A percentile compares a stretch with the other conserved stretches of the same genome.
These are phyloP conservation scores for Scomber colias DNA, from an alignment of 2,113 vertebrate species.

Conservation along the genomic window DNA sequence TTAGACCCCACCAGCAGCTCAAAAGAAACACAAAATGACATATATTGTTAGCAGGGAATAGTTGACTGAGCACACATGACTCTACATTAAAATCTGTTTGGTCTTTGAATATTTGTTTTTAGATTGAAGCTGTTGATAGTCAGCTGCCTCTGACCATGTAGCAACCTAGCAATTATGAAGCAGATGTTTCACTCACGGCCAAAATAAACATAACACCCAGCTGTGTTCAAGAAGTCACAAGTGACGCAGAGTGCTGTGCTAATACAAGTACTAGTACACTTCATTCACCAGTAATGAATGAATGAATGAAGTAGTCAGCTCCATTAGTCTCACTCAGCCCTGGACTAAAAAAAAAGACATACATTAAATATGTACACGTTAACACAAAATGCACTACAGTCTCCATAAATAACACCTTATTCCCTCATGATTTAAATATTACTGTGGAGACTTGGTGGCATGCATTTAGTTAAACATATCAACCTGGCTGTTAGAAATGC, in stretches of 20 bases:
- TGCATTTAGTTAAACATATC: neutral
- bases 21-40: too few relatives aligned
- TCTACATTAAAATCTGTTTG: too few relatives aligned
- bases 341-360: neutral
- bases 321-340: neutral
- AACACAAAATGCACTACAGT: constrained; percentile 3
- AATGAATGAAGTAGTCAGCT: neutral
- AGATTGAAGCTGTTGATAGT: too few relatives aligned
- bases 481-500: neutral
- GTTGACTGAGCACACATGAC: too few relatives aligned
- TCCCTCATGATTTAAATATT: neutral
- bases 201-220: too few relatives aligned
- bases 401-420: neutral
- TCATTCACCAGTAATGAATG: neutral
- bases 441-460: neutral
- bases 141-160: too few relatives aligned
- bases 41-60: too few relatives aligned
- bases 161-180: too few relatives aligned
- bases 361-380: neutral
- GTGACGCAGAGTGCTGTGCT: neutral
- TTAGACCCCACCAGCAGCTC: too few relatives aligned
- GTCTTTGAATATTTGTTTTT: too few relatives aligned
- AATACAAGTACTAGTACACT: neutral
- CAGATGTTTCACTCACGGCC: too few relatives aligned
- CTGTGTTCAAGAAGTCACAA: neutral